Evolutionary conservation across 2,888 invertebrate genomes (phyloP), one percentile per base, ranked within the genome.

Genomic region (Endotricha flammealis): DNA sequence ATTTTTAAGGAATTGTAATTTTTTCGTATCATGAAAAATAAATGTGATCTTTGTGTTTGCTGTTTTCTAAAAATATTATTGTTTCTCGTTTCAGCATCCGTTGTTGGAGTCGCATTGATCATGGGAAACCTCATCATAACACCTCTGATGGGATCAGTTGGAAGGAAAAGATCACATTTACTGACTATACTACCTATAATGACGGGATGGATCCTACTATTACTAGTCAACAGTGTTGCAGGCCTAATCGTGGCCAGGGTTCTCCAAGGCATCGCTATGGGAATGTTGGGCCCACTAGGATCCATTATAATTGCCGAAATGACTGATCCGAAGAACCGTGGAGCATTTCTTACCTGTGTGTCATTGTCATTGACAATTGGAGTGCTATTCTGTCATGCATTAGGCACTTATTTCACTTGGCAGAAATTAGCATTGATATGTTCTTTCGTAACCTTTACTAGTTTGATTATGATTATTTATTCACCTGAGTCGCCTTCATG

Each of bases 401-500:
- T 93, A 8, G 93, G 93, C 0, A 85, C 88, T 0, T 88, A 80
- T 54, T 67, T 90, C 3, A 75, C 78, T 29, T 91, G 91, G 91
- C 78, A 89, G 46, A 68, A 78, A 17, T 87, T 88, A 1, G 89
- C 90, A 0, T 52, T 89, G 1, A 67, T 89, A 2, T 88, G 88
- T 42, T 82, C 87, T 0, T 63, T 80, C 9, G 66, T 88, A 1
- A 88, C 89, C 0, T 71, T 89, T n/a, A 48, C 80, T 0, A 86
- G 88, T 51, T 71, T 88, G 12, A 37, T 90, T 0, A 60, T 90
- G 4, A 82, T 91, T 3, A 71, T 88, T 9, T 87, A 87, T 8
- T 69, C 89, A 6, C 90, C 90, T 0, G 93, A 93, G 64, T 89
- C 92, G 3, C 92, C 92, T 0, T 75, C 88, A 3, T 93, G 92